Evolutionary conservation across 2,797 vertebrate genomes (phyloP).

Genomic region (Microctenopoma lineatum): DNA sequence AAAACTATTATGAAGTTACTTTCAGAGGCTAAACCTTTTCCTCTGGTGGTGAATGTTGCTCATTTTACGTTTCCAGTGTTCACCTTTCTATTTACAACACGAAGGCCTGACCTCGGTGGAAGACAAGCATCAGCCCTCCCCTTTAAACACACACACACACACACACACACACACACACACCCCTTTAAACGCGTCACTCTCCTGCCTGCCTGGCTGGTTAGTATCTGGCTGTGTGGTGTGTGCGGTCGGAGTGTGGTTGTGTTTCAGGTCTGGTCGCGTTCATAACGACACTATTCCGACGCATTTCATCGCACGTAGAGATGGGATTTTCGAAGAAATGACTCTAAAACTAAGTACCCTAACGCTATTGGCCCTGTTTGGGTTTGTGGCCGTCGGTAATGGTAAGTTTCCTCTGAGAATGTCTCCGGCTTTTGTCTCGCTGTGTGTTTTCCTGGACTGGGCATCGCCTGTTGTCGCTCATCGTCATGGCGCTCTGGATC

Average conservation of each 20-base stretch:
- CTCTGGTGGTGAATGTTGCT: too few relatives aligned
- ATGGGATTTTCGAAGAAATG: constrained; percentile 85
- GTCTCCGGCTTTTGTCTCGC: constrained; percentile 74
- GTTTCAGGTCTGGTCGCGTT: constrained; percentile 76
- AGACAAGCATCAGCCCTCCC: constrained; percentile 65
- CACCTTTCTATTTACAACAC: constrained; percentile 17
- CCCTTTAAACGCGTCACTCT: constrained; percentile 82
- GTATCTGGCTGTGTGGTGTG: constrained; percentile 70
- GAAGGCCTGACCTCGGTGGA: constrained; percentile 49
- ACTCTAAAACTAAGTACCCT: constrained; percentile 71
- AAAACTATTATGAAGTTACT: too few relatives aligned
- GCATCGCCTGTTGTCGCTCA: constrained; percentile 80
- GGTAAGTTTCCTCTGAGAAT: constrained; percentile 78
- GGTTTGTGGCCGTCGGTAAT: constrained; percentile 68
- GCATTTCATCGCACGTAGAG: constrained; percentile 77
- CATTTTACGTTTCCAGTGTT: too few relatives aligned
- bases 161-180: constrained; percentile 64
- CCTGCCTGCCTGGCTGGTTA: constrained; percentile 67
- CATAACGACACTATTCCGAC: constrained; percentile 75
- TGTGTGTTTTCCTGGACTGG: constrained; percentile 74
- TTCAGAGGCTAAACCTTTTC: too few relatives aligned
- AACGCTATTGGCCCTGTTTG: constrained; percentile 76
- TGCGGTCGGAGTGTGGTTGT: constrained; percentile 81
- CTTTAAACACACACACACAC: constrained; percentile 74
- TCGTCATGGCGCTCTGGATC: constrained; percentile 80